phyloP scores from a whole-genome alignment of 2,113 vertebrate genomes.

The Hyla sarda region DNA sequence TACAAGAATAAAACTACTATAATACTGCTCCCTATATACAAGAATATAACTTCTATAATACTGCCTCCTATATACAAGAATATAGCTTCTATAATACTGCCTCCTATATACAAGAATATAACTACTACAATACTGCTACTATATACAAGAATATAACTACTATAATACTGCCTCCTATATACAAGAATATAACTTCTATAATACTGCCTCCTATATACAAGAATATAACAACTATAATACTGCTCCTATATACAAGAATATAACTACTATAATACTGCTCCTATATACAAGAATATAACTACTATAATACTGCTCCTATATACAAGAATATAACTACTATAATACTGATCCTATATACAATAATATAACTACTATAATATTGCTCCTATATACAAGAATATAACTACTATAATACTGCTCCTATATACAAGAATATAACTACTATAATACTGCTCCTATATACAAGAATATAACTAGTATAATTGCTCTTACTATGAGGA shows the following conservation, averaged over 20 bases:
- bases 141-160: too few species aligned
- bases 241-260: background rate
- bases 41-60: too few species aligned
- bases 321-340: constrained; percentile 21
- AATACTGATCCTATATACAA: background rate
- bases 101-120: too few species aligned
- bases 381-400: background rate
- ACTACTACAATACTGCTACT: too few species aligned
- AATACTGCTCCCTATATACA: background rate
- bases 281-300: constrained; percentile 11
- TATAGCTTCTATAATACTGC: too few species aligned
- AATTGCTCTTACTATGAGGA: too few species aligned
- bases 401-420: constrained; percentile 3
- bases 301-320: constrained; percentile 15
- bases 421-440: too few species aligned
- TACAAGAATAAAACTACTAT: constrained; percentile 13
- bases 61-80: too few species aligned
- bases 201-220: too few species aligned
- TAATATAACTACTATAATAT: constrained; percentile 21
- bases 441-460: background rate
- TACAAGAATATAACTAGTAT: constrained; percentile 13
- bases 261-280: background rate
- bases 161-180: background rate
- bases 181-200: background rate
- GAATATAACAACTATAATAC: background rate